These are phyloP conservation scores for Criorhina ranunculi DNA, from an alignment of 2,888 invertebrate genomes.

Conservation along the genomic window DNA sequence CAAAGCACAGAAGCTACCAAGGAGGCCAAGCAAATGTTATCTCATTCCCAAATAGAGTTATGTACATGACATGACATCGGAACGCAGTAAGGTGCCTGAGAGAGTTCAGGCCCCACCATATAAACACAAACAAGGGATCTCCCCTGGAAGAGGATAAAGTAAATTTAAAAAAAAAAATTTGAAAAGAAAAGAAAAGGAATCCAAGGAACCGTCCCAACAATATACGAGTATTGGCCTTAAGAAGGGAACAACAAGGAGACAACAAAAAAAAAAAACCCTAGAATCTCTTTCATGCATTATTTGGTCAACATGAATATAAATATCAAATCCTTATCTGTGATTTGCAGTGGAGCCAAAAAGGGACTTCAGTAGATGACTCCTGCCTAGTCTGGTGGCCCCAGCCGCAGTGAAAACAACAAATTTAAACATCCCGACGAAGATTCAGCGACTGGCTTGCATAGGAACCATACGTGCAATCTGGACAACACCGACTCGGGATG, in stretches of 20 bases:
- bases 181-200: neutral
- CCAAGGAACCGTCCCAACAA: slow-evolving; percentile 3
- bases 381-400: no score
- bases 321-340: slow-evolving; percentile 25
- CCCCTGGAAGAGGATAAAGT: slow-evolving; percentile 6
- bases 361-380: neutral
- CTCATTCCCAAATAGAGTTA: slow-evolving; percentile 51
- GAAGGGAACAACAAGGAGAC: neutral
- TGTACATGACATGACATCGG: slow-evolving; percentile 44
- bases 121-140: slow-evolving; percentile 8
- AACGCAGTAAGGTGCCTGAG: slow-evolving; percentile 23
- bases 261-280: neutral
- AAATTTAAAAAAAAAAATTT: neutral
- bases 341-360: slow-evolving; percentile 21
- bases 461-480: no score
- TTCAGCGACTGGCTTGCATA: no score
- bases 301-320: slow-evolving; percentile 38
- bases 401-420: no score
- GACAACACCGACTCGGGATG: no score
- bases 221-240: slow-evolving; percentile 29
- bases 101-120: slow-evolving; percentile 21
- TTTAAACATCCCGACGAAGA: no score
- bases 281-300: slow-evolving; percentile 34
- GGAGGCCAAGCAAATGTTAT: slow-evolving; percentile 52
- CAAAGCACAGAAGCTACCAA: neutral